Conservation (phyloP, 2,113 vertebrate genomes). For the Vulpes ferrilata region DNA sequence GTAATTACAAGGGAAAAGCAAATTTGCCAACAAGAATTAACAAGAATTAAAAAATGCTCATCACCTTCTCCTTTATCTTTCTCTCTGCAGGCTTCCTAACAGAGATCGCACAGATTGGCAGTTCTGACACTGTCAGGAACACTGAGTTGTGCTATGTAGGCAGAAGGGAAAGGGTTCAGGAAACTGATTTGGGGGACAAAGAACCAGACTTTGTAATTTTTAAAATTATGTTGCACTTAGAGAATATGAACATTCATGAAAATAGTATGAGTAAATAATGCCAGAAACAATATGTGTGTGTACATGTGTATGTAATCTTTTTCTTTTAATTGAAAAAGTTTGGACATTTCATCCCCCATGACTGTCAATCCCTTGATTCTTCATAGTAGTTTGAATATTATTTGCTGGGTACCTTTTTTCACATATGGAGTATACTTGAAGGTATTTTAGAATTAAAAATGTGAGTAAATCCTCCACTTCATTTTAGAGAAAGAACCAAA, state of each 20-base stretch:
- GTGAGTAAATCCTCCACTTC: background rate
- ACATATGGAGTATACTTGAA: background rate
- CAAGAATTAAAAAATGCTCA: background rate
- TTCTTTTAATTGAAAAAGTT: background rate
- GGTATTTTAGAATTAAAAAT: background rate
- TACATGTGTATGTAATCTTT: background rate
- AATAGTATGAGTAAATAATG: background rate
- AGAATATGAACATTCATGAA: background rate
- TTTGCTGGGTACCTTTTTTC: background rate
- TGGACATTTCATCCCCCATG: accelerated
- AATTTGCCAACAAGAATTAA: constrained; percentile 3
- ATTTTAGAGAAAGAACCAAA: constrained; percentile 13
- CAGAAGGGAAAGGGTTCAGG: background rate
- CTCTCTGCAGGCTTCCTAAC: background rate
- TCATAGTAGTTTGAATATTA: background rate
- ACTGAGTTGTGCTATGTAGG: background rate
- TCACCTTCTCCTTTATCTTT: background rate
- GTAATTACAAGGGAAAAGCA: constrained; percentile 29
- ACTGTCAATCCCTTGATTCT: background rate
- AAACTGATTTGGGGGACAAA: background rate
- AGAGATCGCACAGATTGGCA: background rate
- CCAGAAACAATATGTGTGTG: background rate
- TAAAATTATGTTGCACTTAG: background rate
- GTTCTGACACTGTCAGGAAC: background rate
- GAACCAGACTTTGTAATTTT: background rate